phyloP scores from a whole-genome alignment of 1,140 invertebrate genomes.

The Tetramorium parvispinum region DNA sequence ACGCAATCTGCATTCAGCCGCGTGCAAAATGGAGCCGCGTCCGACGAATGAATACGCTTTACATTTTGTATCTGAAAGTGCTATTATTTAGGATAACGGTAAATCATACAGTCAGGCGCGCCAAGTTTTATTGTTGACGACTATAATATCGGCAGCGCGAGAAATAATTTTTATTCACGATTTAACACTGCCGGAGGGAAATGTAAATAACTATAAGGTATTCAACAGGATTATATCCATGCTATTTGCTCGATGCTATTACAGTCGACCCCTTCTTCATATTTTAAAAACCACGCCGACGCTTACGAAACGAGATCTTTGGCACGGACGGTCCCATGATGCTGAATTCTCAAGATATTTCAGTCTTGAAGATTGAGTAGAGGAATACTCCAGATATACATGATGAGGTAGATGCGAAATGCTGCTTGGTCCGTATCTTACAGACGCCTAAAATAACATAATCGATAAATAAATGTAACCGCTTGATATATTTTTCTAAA shows the following conservation, averaged over 20 bases:
- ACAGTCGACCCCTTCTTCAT: not conserved
- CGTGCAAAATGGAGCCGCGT: not conserved
- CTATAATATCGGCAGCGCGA: not conserved
- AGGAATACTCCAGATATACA: not conserved
- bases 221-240: not conserved
- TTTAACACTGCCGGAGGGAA: conserved; percentile 2
- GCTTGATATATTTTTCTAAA: not conserved
- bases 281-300: conserved; percentile 26
- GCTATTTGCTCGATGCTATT: conserved; percentile 11
- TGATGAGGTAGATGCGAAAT: conserved; percentile 25
- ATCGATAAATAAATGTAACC: not conserved
- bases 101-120: conserved; percentile 4
- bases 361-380: not conserved
- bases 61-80: not conserved
- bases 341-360: conserved; percentile 41
- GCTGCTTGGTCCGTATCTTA: not conserved
- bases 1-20: not conserved
- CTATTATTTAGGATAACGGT: conserved; percentile 1
- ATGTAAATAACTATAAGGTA: not conserved
- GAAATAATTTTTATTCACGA: conserved; percentile 10
- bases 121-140: not conserved
- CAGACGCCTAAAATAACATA: not conserved
- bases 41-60: not conserved
- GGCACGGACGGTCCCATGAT: not conserved
- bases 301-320: conserved; percentile 19